phyloP scores from a whole-genome alignment of 2,797 vertebrate genomes.

The Eutrigla gurnardus region DNA sequence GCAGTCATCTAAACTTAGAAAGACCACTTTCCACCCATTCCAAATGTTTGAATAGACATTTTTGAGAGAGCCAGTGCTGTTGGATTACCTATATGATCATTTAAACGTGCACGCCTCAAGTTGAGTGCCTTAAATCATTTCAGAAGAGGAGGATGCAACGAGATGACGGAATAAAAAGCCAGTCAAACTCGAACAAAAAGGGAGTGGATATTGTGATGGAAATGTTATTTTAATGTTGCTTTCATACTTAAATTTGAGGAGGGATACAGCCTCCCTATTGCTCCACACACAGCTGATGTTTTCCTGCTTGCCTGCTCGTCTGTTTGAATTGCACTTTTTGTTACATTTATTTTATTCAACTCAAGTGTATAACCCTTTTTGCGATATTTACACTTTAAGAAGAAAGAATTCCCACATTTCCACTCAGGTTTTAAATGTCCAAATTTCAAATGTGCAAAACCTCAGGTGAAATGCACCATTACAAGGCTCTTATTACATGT shows the following conservation, averaged over 20 bases:
- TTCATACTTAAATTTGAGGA: constrained; percentile 4
- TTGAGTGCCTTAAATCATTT: not conserved
- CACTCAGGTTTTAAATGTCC: not conserved
- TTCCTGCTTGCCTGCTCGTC: not conserved
- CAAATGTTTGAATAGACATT: constrained; percentile 3
- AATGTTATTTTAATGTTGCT: not conserved
- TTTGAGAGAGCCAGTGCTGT: constrained; percentile 1
- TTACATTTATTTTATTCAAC: not conserved
- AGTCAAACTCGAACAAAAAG: constrained; percentile 11
- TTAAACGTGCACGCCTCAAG: constrained; percentile 7
- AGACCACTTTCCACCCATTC: constrained; percentile 30
- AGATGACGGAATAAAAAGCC: constrained; percentile 12
- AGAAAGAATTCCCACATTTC: not conserved
- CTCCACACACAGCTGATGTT: not conserved
- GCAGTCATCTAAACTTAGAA: constrained; percentile 20
- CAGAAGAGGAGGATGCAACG: not conserved
- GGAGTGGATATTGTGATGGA: constrained; percentile 14
- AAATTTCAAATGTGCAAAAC: not conserved
- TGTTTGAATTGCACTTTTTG: not conserved
- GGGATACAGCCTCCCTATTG: not conserved
- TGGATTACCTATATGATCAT: constrained; percentile 26
- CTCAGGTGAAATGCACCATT: not conserved
- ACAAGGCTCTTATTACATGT: not conserved
- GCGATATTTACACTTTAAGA: not conserved
- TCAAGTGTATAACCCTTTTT: not conserved